Base-by-base conservation (phyloP, 2,113 vertebrate species). In the Morone saxatilis region DNA sequence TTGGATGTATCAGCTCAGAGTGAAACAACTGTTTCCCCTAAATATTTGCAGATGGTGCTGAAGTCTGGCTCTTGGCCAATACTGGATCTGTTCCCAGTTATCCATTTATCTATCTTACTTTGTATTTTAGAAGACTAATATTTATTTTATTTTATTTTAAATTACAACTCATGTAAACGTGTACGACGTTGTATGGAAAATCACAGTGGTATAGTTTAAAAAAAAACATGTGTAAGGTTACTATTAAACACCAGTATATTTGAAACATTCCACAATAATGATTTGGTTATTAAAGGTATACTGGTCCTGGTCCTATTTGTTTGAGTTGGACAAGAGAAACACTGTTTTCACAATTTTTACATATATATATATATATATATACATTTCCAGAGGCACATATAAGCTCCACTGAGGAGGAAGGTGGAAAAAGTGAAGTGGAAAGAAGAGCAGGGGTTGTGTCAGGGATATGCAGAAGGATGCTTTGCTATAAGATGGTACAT, bases 31-130 rank as follows among this genome's bases (percentile, higher is more conserved):
- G 78, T 83, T 88, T 85, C 61, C 22, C 38, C 38, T 89, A 86
- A 90, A 89, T 74, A 85, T 78, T 81, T 86, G 60, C 89, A 92
- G 84, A 90, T 89, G 80, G 78, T 51, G 67, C 71, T 68, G 59
- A 63, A 71, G 73, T 71, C 73, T 72, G 74, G 71, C 56, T 86
- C 86, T 76, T 71, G 56, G 76, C 59, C 72, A 57, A 13, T 22
- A 10, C 59, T 75, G 73, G 71, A 71, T 17, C 54, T n/a, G 22
- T 76, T 80, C 72, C 45, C 62, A 75, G 83, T 63, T 48, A 68
- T 79, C 78, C 71, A 75, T 74, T 69, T 65, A 25, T 31, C 20
- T 10, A 75, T 85, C 54, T 66, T 54, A 22, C 36, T 43, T 83
- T 51, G n/a, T 50, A 36, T 67, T 77, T 84, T 11, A 53, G 22